These are phyloP conservation scores for Globodera ellingtonae DNA, from an alignment of 1,140 invertebrate genomes.

Conservation along the genomic window DNA sequence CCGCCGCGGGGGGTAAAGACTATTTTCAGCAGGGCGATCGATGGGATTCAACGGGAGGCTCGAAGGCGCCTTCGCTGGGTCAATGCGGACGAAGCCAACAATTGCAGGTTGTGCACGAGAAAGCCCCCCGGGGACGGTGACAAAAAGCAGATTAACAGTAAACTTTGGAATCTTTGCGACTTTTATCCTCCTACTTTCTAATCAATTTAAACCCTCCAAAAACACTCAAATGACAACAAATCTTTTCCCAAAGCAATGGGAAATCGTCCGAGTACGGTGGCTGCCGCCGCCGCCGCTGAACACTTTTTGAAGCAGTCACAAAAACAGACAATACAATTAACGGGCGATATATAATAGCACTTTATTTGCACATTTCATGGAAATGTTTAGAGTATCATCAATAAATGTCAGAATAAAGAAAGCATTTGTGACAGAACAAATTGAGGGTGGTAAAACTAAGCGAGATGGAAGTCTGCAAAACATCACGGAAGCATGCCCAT, in stretches of 20 bases:
- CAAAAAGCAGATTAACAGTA: background rate
- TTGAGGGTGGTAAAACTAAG: no score
- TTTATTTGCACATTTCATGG: background rate
- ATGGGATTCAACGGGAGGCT: background rate
- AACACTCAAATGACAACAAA: background rate
- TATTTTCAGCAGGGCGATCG: constrained; percentile 18
- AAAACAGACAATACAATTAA: no score
- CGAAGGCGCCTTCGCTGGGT: constrained; percentile 43
- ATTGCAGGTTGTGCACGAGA: constrained; percentile 27
- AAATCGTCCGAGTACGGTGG: constrained; percentile 40
- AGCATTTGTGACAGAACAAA: background rate
- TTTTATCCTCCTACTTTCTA: no score
- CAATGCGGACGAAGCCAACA: constrained; percentile 29
- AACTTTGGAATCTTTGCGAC: background rate
- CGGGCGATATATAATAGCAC: background rate
- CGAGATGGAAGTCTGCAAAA: no score
- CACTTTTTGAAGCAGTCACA: no score
- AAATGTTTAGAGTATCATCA: background rate
- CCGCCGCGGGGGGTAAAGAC: no score
- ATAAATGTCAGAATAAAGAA: background rate
- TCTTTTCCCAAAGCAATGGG: constrained; percentile 39
- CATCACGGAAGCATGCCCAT: background rate
- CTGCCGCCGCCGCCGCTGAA: constrained; percentile 20
- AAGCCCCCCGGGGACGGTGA: background rate
- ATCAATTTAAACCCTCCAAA: background rate